Conservation (phyloP, 1,140 invertebrate genomes). For the Globodera ellingtonae region DNA sequence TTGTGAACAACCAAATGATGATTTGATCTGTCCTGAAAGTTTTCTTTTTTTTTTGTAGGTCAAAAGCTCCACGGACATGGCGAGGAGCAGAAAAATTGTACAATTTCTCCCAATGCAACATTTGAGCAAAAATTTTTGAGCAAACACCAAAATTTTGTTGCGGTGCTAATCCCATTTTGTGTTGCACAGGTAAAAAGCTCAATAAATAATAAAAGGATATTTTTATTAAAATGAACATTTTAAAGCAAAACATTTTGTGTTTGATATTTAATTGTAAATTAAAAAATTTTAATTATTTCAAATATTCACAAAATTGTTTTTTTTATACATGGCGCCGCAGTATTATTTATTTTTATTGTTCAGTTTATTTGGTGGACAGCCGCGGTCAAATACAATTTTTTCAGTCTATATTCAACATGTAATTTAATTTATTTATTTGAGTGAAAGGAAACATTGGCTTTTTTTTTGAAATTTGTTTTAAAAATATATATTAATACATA, state of each 20-base stretch:
- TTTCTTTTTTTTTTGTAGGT: constrained; percentile 34
- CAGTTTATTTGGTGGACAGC: constrained; percentile 44
- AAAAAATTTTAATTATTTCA: too few species aligned
- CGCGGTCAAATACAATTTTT: constrained; percentile 38
- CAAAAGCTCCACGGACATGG: constrained; percentile 47
- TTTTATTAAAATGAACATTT: not conserved
- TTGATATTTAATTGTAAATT: too few species aligned
- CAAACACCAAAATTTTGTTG: constrained; percentile 51
- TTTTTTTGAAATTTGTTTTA: too few species aligned
- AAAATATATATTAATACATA: too few species aligned
- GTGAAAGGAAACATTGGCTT: too few species aligned
- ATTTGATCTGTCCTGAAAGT: not conserved
- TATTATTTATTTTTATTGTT: not conserved
- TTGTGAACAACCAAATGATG: not conserved
- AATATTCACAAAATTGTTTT: too few species aligned
- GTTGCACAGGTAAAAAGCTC: constrained; percentile 45
- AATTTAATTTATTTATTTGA: not conserved
- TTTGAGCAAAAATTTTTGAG: constrained; percentile 44
- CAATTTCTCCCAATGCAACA: constrained; percentile 37
- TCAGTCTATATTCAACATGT: constrained; percentile 38
- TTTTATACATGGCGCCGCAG: too few species aligned
- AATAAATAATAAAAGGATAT: not conserved
- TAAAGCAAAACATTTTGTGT: too few species aligned
- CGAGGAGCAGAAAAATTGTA: constrained; percentile 28
- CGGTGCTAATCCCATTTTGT: constrained; percentile 49